Evolutionary conservation across 2,797 vertebrate genomes (phyloP).

Genomic region (Nyctalus aviator): DNA sequence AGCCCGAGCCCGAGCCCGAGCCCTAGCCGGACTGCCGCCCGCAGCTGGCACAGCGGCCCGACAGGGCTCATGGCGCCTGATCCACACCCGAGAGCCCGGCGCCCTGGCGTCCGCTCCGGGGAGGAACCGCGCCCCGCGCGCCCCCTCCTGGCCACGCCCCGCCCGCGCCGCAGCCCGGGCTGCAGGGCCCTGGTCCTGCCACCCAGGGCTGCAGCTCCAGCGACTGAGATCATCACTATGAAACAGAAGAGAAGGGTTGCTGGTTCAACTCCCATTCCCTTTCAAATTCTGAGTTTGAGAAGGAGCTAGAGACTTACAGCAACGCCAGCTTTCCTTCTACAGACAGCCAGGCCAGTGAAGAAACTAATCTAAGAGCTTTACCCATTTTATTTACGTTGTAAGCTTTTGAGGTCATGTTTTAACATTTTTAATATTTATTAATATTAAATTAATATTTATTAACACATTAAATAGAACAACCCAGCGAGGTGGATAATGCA

Average conservation of each 20-base stretch:
- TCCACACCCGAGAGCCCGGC: no score
- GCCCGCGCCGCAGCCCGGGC: fast-evolving
- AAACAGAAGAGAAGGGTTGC: background rate
- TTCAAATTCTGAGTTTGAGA: background rate
- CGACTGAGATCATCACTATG: background rate
- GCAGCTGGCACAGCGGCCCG: conserved; percentile 66
- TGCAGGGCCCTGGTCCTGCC: fast-evolving
- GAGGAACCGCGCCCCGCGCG: background rate
- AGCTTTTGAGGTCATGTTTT: background rate
- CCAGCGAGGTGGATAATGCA: background rate
- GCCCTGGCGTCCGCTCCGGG: fast-evolving
- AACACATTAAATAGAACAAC: background rate
- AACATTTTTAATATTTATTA: background rate
- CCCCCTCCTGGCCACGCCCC: background rate
- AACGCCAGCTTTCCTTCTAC: background rate
- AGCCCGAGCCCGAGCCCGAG: conserved; percentile 45
- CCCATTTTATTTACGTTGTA: background rate
- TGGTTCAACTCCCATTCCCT: background rate
- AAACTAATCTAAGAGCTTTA: background rate
- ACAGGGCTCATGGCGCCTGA: background rate
- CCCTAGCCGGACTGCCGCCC: background rate
- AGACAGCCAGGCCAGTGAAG: background rate
- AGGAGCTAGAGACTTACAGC: background rate
- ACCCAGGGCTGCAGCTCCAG: fast-evolving
- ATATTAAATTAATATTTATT: background rate